These are phyloP conservation scores for Drosophila pallidifrons DNA, from an alignment of 1,140 invertebrate species.

Conservation along the genomic window DNA sequence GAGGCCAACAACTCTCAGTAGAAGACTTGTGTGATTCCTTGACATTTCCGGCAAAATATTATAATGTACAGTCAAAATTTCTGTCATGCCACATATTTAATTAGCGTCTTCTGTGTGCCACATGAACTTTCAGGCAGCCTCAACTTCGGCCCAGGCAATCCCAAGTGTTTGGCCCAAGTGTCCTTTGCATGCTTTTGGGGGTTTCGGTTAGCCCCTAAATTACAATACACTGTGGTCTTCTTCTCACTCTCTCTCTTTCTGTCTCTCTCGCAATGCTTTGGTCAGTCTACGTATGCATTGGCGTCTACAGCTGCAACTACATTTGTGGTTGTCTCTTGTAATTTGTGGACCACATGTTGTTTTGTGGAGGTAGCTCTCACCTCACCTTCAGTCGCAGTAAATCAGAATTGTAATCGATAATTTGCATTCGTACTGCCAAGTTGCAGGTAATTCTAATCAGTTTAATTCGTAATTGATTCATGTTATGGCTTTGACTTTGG, in stretches of 20 bases:
- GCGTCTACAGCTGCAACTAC: neutral
- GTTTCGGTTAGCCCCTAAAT: slow-evolving; percentile 34
- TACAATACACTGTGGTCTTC: slow-evolving; percentile 22
- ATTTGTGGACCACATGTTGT: slow-evolving; percentile 57
- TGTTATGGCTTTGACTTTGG: slow-evolving; percentile 15
- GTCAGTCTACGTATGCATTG: neutral
- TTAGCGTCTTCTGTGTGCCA: slow-evolving; percentile 39
- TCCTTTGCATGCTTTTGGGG: slow-evolving; percentile 32
- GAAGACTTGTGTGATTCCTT: neutral
- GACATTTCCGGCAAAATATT: slow-evolving; percentile 31
- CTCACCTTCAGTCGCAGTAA: slow-evolving; percentile 1
- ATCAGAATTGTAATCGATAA: slow-evolving; percentile 49
- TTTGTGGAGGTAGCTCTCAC: slow-evolving; percentile 23
- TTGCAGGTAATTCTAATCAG: slow-evolving; percentile 36
- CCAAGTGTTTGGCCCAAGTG: slow-evolving; percentile 26
- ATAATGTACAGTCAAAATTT: slow-evolving; percentile 37
- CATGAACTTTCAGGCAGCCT: slow-evolving; percentile 4
- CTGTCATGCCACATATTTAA: slow-evolving; percentile 53
- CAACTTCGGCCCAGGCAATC: neutral
- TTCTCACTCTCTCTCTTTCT: neutral
- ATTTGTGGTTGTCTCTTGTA: slow-evolving; percentile 44
- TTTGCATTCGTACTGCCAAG: slow-evolving; percentile 36
- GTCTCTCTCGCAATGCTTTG: neutral
- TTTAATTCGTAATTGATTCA: slow-evolving; percentile 59
- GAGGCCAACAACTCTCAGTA: neutral